Evolutionary conservation across 2,888 invertebrate genomes (phyloP), one percentile per base, ranked within the genome.

Genomic region (Hylaea fasciaria): DNA sequence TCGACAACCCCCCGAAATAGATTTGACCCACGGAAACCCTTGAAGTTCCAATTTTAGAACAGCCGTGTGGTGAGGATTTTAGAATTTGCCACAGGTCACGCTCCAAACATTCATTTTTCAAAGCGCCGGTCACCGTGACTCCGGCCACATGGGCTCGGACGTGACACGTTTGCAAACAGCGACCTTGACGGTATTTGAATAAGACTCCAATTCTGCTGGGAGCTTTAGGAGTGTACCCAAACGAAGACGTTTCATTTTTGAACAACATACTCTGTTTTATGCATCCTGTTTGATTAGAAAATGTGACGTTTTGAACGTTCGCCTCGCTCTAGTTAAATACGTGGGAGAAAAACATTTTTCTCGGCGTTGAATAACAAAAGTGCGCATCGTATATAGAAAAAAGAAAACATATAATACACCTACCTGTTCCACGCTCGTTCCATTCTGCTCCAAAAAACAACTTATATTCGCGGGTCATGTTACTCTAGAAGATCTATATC

Each of bases 51-150:
- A 35, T 47, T 47, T 47, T 13, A 10, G 14, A 47, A 29, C 39
- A 2, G 49, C 17, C 22, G 16, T 32, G 28, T n/a, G 11, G 40
- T 43, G 46, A 32, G 46, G 43, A 54, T 47, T 47, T 57, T 22
- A 43, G 49, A 62, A 48, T 60, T 56, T 48, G 47, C 64, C 48
- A 39, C 64, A 49, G 64, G 72, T 72, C 78, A 77, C 80, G 77
- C 65, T 50, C 62, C 37, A 32, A 62, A 61, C 75, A 71, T 77
- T 70, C 71, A 74, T 80, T 78, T 78, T 73, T 76, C 71, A 71
- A 71, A 77, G 71, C 66, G 13, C 8, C 14, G 57, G 45, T 68
- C 64, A 61, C 70, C 65, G 63, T 68, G 64, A 73, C 70, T 63
- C 56, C 35, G 62, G 64, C 73, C 80, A 72, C 69, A 71, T 72